phyloP scores from a whole-genome alignment of 2,888 invertebrate species.

The Antitype chi region DNA sequence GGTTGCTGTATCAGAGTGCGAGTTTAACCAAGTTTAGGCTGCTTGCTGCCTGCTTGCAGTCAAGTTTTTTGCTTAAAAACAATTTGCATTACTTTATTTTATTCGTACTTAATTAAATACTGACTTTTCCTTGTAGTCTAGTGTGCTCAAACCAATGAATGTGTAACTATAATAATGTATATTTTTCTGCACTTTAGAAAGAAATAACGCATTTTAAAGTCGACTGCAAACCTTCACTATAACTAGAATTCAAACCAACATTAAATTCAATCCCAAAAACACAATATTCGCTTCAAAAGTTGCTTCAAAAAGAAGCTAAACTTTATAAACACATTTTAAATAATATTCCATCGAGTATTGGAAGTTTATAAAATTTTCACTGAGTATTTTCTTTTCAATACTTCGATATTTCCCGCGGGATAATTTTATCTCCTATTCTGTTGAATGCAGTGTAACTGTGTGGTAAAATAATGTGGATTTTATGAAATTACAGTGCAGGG shows the following conservation, averaged over 20 bases:
- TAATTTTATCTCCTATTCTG: slow-evolving; percentile 30
- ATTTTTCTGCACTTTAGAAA: neutral
- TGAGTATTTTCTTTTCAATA: slow-evolving; percentile 41
- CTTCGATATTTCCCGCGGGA: slow-evolving; percentile 43
- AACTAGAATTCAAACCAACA: slow-evolving; percentile 9
- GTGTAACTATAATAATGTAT: neutral
- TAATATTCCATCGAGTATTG: slow-evolving; percentile 46
- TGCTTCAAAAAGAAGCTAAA: slow-evolving; percentile 9
- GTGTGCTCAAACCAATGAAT: neutral
- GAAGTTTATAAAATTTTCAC: slow-evolving; percentile 34
- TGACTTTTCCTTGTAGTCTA: neutral
- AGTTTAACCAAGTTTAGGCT: neutral
- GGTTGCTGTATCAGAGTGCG: neutral
- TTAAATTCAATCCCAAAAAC: slow-evolving; percentile 23
- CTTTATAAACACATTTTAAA: slow-evolving; percentile 48
- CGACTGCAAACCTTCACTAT: too few relatives aligned
- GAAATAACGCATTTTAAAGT: neutral
- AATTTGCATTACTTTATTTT: neutral
- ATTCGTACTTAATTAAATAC: neutral
- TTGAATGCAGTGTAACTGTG: slow-evolving; percentile 11
- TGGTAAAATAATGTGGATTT: slow-evolving; percentile 3
- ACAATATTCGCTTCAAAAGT: slow-evolving; percentile 15
- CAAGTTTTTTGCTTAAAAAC: neutral
- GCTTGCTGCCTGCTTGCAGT: neutral
- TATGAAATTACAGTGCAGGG: neutral